These are phyloP conservation scores for Notamacropus eugenii DNA, from an alignment of 2,797 vertebrate genomes.

Conservation along the genomic window DNA sequence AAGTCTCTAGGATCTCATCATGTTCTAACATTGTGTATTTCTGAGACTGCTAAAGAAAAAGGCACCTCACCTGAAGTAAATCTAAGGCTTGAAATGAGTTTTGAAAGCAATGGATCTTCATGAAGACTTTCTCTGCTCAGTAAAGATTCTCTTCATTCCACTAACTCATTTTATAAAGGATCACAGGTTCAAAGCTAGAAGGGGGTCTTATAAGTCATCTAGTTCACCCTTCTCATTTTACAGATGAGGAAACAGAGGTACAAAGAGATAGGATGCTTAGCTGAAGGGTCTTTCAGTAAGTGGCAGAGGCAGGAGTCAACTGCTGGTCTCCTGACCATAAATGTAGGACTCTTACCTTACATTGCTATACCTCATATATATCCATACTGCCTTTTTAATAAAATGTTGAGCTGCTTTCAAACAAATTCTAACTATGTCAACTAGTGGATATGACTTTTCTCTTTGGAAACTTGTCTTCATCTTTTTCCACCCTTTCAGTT, in stretches of 20 bases:
- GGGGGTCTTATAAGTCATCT: neutral
- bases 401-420: slow-evolving; percentile 6
- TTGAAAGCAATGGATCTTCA: neutral
- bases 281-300: neutral
- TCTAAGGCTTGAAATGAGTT: neutral
- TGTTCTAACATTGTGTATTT: neutral
- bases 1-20: neutral
- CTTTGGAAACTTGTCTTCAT: neutral
- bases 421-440: neutral
- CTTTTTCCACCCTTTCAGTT: neutral
- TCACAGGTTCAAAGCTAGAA: neutral
- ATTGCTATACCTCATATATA: neutral
- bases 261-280: neutral
- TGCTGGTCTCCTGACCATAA: neutral
- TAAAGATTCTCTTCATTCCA: neutral
- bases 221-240: neutral
- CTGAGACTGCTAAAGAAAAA: neutral
- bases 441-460: neutral
- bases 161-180: neutral
- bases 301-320: neutral
- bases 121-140: neutral
- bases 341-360: neutral
- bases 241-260: neutral
- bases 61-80: neutral
- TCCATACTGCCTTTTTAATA: neutral